Evolutionary conservation across 1,140 invertebrate species (phyloP).

Genomic region (Cydia pomonella): DNA sequence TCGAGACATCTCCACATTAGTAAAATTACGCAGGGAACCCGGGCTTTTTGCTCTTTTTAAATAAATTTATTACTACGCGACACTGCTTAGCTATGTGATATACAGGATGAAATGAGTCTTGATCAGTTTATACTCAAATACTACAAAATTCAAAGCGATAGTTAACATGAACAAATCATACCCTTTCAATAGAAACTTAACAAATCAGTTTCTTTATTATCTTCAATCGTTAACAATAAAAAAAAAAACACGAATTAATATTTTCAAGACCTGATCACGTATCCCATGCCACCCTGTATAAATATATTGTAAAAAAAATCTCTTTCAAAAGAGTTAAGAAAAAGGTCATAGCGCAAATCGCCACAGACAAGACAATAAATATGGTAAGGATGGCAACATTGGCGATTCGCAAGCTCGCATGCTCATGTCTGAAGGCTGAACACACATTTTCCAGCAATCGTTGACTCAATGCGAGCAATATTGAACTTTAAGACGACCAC

Average conservation of each 20-base stretch:
- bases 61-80: slow-evolving; percentile 46
- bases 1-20: slow-evolving; percentile 41
- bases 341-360: slow-evolving; percentile 1
- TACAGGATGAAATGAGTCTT: slow-evolving; percentile 3
- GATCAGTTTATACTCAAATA: not conserved
- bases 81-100: slow-evolving; percentile 40
- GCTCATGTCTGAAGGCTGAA: slow-evolving; percentile 37
- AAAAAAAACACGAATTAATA: not conserved
- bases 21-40: slow-evolving; percentile 38
- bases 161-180: not conserved
- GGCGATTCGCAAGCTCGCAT: not conserved
- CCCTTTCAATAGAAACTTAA: not conserved
- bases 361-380: slow-evolving; percentile 19
- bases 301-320: not conserved
- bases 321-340: slow-evolving; percentile 3
- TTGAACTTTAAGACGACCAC: slow-evolving; percentile 9
- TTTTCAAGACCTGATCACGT: not conserved
- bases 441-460: slow-evolving; percentile 59
- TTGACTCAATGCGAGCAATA: slow-evolving; percentile 39
- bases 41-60: slow-evolving; percentile 33
- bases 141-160: not conserved
- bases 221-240: not conserved
- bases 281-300: not conserved
- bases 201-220: not conserved
- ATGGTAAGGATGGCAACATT: slow-evolving; percentile 11